Evolutionary conservation across 2,113 vertebrate species (phyloP).

Genomic region (Orthonyx spaldingii): DNA sequence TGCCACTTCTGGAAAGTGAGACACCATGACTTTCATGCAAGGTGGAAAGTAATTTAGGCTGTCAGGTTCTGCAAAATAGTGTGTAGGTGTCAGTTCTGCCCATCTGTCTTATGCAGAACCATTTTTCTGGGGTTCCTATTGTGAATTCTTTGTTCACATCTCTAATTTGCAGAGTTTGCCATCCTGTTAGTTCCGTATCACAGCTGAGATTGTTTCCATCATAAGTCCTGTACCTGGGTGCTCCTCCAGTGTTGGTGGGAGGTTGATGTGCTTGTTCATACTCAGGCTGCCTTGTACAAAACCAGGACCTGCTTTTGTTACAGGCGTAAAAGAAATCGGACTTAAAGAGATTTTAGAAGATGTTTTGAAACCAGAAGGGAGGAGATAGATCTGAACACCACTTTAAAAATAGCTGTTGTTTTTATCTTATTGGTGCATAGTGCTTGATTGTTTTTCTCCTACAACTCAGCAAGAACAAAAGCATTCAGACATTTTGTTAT

Average conservation of each 20-base stretch:
- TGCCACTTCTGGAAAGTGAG: not conserved
- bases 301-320: not conserved
- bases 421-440: not conserved
- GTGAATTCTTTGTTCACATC: not conserved
- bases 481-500: not conserved
- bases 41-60: not conserved
- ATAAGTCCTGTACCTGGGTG: rapidly evolving
- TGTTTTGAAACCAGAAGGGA: not conserved
- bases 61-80: not conserved
- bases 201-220: not conserved
- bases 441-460: not conserved
- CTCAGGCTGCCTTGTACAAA: not conserved
- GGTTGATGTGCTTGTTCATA: not conserved
- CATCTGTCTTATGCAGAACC: not conserved
- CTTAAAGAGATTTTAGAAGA: not conserved
- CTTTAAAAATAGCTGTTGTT: not conserved
- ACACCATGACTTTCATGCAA: not conserved
- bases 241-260: not conserved
- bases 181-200: not conserved
- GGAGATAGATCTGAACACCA: not conserved
- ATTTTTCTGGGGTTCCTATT: not conserved
- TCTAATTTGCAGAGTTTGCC: not conserved
- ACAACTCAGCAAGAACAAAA: not conserved
- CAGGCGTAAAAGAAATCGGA: not conserved
- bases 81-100: not conserved